Percentiles rank a stretch among this genome's conserved stretches.
Conservation (phyloP, 2,888 invertebrate genomes). For the Baccha elongata region DNA sequence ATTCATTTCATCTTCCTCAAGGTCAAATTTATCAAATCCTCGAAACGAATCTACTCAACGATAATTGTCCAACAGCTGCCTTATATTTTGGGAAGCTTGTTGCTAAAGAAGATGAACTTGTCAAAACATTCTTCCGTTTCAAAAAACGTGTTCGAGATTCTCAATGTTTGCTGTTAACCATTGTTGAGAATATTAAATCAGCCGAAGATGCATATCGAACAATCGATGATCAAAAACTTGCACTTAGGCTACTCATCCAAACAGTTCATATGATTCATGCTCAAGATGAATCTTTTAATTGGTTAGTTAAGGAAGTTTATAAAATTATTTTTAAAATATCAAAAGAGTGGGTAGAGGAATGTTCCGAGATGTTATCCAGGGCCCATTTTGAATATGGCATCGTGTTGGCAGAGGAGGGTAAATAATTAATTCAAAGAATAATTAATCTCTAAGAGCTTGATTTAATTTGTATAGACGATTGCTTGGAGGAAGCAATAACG, state of each 20-base stretch:
- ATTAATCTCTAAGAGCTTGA: background rate
- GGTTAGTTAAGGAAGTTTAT: conserved; percentile 57
- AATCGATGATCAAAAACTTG: conserved; percentile 29
- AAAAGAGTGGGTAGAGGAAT: conserved; percentile 5
- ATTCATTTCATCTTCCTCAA: background rate
- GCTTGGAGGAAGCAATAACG: conserved; percentile 40
- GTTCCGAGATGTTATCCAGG: conserved; percentile 34
- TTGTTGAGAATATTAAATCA: conserved; percentile 76
- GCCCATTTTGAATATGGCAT: conserved; percentile 48
- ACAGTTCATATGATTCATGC: conserved; percentile 70
- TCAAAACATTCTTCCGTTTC: conserved; percentile 27
- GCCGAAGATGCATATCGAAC: conserved; percentile 76
- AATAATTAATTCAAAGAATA: background rate
- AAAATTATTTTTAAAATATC: conserved; percentile 27
- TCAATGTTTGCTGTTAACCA: conserved; percentile 74
- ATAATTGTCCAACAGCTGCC: conserved; percentile 76
- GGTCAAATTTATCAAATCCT: conserved; percentile 3
- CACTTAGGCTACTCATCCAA: conserved; percentile 76
- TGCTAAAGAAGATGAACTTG: conserved; percentile 75
- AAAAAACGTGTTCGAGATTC: conserved; percentile 59
- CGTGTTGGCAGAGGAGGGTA: conserved; percentile 45
- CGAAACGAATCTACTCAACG: conserved; percentile 11
- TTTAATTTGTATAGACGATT: background rate
- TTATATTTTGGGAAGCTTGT: conserved; percentile 76
- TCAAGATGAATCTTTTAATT: conserved; percentile 43